Evolutionary conservation across 2,113 vertebrate genomes (phyloP).

Genomic region (Aptenodytes forsteri): DNA sequence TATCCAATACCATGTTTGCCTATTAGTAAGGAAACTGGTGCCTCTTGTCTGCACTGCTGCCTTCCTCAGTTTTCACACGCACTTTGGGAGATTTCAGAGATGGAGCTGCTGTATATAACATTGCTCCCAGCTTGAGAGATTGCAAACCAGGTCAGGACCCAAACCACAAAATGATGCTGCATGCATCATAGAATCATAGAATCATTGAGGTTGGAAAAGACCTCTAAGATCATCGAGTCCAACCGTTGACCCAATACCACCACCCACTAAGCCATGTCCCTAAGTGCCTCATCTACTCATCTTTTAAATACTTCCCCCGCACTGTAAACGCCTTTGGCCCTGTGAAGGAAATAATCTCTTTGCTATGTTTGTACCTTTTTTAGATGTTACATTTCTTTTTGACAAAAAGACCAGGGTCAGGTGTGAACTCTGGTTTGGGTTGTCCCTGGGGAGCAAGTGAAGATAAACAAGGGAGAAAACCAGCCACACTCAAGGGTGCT

Average conservation of each 20-base stretch:
- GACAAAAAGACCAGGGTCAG: neutral
- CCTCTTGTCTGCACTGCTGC: neutral
- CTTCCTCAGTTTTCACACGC: neutral
- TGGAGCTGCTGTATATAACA: fast-evolving
- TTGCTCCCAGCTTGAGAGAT: neutral
- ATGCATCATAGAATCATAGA: too few relatives aligned
- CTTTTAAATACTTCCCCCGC: neutral
- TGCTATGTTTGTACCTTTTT: neutral
- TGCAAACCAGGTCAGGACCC: neutral
- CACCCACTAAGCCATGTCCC: too few relatives aligned
- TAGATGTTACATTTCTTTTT: fast-evolving
- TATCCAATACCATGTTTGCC: neutral
- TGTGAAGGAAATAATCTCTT: neutral
- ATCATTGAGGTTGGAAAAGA: too few relatives aligned
- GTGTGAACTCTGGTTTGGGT: neutral
- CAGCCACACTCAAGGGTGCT: neutral
- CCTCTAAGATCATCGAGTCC: too few relatives aligned
- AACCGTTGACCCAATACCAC: too few relatives aligned
- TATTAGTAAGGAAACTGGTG: neutral
- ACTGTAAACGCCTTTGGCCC: neutral
- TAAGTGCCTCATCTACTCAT: too few relatives aligned
- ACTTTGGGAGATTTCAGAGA: neutral
- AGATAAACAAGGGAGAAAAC: neutral
- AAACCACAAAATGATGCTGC: neutral
- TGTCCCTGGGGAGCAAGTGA: neutral